Percentiles rank a stretch among this genome's conserved stretches.
phyloP scores from a whole-genome alignment of 2,888 invertebrate species.

The Aleiodes leptofemur region DNA sequence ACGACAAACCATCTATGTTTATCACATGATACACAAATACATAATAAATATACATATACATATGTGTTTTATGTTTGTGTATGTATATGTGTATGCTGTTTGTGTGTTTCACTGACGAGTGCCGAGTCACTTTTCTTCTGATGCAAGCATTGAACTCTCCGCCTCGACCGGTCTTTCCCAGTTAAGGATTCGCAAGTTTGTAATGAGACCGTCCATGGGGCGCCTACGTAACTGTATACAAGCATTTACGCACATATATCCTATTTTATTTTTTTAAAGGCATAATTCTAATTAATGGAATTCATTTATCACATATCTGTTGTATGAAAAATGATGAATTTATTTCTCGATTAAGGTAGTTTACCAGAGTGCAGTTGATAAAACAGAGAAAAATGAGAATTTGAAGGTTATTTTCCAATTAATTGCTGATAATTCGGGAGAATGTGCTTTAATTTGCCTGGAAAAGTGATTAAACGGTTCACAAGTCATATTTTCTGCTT shows the following conservation, averaged over 20 bases:
- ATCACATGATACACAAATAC: conserved; percentile 39
- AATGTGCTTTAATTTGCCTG: no score
- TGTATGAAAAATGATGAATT: background rate
- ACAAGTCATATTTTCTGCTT: no score
- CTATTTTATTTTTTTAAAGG: background rate
- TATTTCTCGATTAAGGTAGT: background rate
- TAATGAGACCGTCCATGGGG: conserved; percentile 46
- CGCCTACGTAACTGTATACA: conserved; percentile 55
- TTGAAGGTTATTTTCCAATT: no score
- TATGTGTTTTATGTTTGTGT: background rate
- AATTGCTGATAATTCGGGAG: no score
- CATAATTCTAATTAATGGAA: conserved; percentile 13
- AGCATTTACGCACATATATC: background rate
- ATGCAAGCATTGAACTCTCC: conserved; percentile 72
- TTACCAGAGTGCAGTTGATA: no score
- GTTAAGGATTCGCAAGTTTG: conserved; percentile 60
- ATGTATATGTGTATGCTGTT: background rate
- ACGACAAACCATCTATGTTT: conserved; percentile 23
- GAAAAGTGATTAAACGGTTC: no score
- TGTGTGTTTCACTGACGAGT: no score
- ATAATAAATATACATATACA: conserved; percentile 27
- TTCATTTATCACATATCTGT: conserved; percentile 2
- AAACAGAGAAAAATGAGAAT: no score
- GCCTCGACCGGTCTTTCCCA: conserved; percentile 60
- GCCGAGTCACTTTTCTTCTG: conserved; percentile 53